Evolutionary conservation across 2,797 vertebrate species (phyloP).

Genomic region (Tenualosa thibaudeaui): DNA sequence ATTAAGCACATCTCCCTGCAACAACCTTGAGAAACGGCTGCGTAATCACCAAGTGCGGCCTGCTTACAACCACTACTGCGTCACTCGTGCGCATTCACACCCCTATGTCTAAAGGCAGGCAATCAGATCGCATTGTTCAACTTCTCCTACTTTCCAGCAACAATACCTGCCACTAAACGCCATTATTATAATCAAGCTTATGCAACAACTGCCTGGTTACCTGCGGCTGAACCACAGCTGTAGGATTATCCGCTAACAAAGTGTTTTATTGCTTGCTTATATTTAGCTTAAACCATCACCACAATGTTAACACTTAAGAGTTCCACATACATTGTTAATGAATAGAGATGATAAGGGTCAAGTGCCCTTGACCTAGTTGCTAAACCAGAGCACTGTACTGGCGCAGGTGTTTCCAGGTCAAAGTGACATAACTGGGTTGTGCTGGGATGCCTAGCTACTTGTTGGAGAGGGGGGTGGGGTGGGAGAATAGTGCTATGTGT

Average conservation of each 20-base stretch:
- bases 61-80: neutral
- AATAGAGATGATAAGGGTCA: neutral
- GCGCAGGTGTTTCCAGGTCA: neutral
- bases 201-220: too few species aligned
- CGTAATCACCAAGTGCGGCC: neutral
- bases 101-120: neutral
- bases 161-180: neutral
- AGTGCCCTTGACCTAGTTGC: constrained; percentile 11
- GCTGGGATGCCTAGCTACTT: neutral
- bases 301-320: neutral
- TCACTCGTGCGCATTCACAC: too few species aligned
- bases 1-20: neutral
- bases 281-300: neutral
- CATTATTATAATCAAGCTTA: neutral
- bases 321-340: neutral
- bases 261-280: neutral
- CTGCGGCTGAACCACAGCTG: too few species aligned
- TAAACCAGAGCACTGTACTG: neutral
- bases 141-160: neutral
- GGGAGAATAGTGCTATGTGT: too few species aligned
- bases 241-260: too few species aligned
- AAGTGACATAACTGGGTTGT: neutral
- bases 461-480: neutral
- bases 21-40: neutral
- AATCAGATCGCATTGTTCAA: neutral